Conservation (phyloP, 2,888 invertebrate species). For the Diaperis boleti region DNA sequence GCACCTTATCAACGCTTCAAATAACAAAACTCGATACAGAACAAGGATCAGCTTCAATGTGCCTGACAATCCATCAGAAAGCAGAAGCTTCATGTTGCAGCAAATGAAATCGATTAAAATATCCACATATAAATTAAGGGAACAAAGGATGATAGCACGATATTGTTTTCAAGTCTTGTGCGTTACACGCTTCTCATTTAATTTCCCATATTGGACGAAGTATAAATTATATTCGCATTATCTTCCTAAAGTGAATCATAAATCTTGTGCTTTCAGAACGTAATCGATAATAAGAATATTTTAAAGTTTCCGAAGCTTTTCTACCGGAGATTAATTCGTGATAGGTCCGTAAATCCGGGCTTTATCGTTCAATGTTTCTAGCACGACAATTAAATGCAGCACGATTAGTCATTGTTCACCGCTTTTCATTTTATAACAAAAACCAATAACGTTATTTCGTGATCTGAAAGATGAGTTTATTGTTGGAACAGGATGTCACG, state of each 20-base stretch:
- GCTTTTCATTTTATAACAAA: slow-evolving; percentile 16
- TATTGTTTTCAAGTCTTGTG: background rate
- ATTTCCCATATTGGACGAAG: slow-evolving; percentile 22
- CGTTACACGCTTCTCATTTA: slow-evolving; percentile 11
- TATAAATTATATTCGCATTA: slow-evolving; percentile 34
- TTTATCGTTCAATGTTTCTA: slow-evolving; percentile 15
- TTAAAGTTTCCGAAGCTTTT: slow-evolving; percentile 30
- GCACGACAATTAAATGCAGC: slow-evolving; percentile 20
- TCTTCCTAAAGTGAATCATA: slow-evolving; percentile 29
- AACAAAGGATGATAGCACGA: background rate
- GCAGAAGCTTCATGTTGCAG: background rate
- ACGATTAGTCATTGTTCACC: slow-evolving; percentile 5
- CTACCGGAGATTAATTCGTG: slow-evolving; percentile 15
- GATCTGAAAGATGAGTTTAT: slow-evolving; percentile 21
- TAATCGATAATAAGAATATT: slow-evolving; percentile 31
- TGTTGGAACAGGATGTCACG: slow-evolving; percentile 13
- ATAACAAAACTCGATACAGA: slow-evolving; percentile 23
- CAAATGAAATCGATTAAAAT: slow-evolving; percentile 3
- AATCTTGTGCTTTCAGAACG: slow-evolving; percentile 27
- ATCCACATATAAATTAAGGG: slow-evolving; percentile 5
- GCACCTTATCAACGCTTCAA: slow-evolving; percentile 31
- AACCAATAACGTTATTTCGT: slow-evolving; percentile 15
- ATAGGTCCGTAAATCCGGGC: slow-evolving; percentile 21
- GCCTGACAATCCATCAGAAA: slow-evolving; percentile 9
- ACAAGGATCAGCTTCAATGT: slow-evolving; percentile 22